Evolutionary conservation across 2,888 invertebrate genomes (phyloP).

Genomic region (Lysandra bellargus): DNA sequence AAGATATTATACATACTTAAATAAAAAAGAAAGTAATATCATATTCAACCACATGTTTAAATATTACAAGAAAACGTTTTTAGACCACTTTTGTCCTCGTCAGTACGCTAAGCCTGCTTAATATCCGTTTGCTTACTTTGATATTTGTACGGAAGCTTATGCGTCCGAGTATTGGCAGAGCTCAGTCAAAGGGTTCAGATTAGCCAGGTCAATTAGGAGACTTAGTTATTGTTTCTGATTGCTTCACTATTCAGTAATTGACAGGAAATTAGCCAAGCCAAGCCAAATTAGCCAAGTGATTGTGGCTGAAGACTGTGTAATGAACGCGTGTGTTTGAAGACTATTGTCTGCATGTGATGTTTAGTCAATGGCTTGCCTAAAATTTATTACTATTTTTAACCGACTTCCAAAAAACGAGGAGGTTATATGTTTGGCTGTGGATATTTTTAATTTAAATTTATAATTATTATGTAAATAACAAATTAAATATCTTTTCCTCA

Average conservation of each 20-base stretch:
- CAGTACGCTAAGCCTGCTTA: constrained; percentile 63
- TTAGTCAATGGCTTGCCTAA: neutral
- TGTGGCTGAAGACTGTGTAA: constrained; percentile 10
- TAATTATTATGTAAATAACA: neutral
- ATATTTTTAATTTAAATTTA: neutral
- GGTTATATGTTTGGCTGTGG: too few species aligned
- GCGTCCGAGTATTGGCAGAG: constrained; percentile 59
- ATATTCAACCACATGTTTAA: too few species aligned
- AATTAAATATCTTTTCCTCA: too few species aligned
- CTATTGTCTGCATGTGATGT: constrained; percentile 4
- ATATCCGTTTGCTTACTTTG: constrained; percentile 68
- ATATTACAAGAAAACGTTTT: neutral
- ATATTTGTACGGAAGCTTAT: constrained; percentile 70
- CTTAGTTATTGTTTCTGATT: constrained; percentile 43
- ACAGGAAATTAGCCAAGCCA: constrained; percentile 16
- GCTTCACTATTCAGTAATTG: constrained; percentile 28
- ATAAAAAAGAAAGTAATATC: too few species aligned
- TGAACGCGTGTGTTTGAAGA: constrained; percentile 11
- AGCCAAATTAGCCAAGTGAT: constrained; percentile 1
- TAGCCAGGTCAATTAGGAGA: constrained; percentile 61
- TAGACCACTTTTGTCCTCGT: constrained; percentile 38
- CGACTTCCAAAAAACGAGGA: too few species aligned
- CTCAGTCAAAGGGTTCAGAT: constrained; percentile 64
- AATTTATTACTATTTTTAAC: neutral
- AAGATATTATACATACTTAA: too few species aligned